phyloP scores from a whole-genome alignment of 2,888 invertebrate species.

The Drosophila eohydei region DNA sequence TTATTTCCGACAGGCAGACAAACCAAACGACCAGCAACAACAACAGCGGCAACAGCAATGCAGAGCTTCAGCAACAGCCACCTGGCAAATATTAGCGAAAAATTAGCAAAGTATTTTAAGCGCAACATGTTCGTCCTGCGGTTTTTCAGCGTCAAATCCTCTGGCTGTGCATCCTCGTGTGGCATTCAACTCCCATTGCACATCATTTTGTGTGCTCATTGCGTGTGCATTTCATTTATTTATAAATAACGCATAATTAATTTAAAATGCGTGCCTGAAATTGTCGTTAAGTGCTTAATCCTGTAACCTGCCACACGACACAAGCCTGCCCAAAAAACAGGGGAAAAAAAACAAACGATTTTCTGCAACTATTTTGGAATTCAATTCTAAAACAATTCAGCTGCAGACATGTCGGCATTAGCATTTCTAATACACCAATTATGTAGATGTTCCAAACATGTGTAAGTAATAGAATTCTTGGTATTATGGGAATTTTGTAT shows the following conservation, averaged over 20 bases:
- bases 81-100: conserved; percentile 79
- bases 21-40: conserved; percentile 52
- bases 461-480: too few species aligned
- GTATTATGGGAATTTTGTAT: neutral
- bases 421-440: conserved; percentile 14
- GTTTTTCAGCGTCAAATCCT: conserved; percentile 71
- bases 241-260: conserved; percentile 77
- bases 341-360: neutral
- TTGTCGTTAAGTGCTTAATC: conserved; percentile 77
- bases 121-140: conserved; percentile 77
- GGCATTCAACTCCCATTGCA: conserved; percentile 19
- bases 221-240: conserved; percentile 76
- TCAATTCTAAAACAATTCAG: conserved; percentile 6
- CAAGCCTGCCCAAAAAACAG: conserved; percentile 17
- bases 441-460: neutral
- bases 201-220: conserved; percentile 46
- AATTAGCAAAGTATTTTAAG: conserved; percentile 80
- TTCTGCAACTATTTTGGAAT: neutral
- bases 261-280: conserved; percentile 79
- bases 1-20: conserved; percentile 73
- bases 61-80: conserved; percentile 39
- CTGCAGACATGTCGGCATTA: neutral
- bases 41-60: conserved; percentile 17
- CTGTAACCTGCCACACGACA: conserved; percentile 62
- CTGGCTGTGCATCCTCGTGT: conserved; percentile 37